phyloP scores from a whole-genome alignment of 1,140 invertebrate genomes.

The Drosophila insularis region DNA sequence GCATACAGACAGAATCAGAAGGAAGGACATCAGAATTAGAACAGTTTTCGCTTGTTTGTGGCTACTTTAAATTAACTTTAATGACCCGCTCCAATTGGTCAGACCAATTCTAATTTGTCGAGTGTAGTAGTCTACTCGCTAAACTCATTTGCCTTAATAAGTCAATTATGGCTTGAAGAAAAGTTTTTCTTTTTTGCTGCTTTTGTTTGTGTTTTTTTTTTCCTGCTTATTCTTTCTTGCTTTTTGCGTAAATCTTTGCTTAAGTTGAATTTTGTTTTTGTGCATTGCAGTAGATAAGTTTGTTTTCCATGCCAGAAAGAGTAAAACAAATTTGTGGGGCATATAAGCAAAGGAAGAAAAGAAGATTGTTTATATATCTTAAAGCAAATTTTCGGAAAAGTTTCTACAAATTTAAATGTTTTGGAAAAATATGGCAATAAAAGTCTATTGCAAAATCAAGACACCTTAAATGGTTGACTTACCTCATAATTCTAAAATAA shows the following conservation, averaged over 20 bases:
- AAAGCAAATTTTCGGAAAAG: no score
- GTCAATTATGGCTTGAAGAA: slow-evolving; percentile 60
- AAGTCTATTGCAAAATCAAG: not conserved
- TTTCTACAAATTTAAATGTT: no score
- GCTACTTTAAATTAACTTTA: slow-evolving; percentile 73
- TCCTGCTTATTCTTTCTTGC: not conserved
- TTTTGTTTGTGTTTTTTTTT: slow-evolving; percentile 16
- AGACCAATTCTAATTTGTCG: slow-evolving; percentile 60
- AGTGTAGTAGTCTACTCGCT: slow-evolving; percentile 34
- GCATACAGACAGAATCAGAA: not conserved
- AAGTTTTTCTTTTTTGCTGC: not conserved
- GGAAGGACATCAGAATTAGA: not conserved
- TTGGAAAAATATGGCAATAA: no score
- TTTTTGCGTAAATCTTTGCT: slow-evolving; percentile 27
- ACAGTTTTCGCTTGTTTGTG: slow-evolving; percentile 27
- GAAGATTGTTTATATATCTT: not conserved
- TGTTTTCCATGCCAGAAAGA: not conserved
- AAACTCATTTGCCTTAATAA: slow-evolving; percentile 70
- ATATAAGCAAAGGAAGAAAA: not conserved
- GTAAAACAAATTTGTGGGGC: not conserved
- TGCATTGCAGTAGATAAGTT: slow-evolving; percentile 15
- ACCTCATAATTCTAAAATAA: not conserved
- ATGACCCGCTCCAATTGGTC: slow-evolving; percentile 45
- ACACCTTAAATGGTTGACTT: not conserved
- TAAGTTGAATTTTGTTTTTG: not conserved